phyloP scores from a whole-genome alignment of 2,888 invertebrate genomes.

The Drosophila subsilvestris region DNA sequence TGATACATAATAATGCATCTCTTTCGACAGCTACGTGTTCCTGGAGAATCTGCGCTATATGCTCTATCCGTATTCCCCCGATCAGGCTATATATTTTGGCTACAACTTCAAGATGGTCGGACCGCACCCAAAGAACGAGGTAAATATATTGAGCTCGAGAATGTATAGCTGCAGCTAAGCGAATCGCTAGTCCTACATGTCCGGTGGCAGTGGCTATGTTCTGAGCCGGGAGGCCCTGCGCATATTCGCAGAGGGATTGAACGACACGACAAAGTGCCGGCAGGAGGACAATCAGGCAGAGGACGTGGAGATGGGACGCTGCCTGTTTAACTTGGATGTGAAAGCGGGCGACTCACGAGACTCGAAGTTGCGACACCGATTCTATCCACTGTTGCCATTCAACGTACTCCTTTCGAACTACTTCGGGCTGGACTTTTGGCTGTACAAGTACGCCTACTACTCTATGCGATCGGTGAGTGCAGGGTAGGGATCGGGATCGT shows the following conservation, averaged over 20 bases:
- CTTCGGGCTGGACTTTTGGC: constrained; percentile 90
- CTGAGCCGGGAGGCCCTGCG: constrained; percentile 90
- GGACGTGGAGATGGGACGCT: constrained; percentile 85
- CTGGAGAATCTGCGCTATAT: constrained; percentile 96
- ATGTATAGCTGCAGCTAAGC: too few species aligned
- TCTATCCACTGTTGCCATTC: constrained; percentile 96
- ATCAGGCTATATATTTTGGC: constrained; percentile 92
- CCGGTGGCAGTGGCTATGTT: constrained; percentile 96
- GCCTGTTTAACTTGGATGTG: constrained; percentile 92
- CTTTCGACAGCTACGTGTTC: constrained; percentile 85
- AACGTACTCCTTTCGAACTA: constrained; percentile 95
- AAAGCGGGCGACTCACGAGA: constrained; percentile 95
- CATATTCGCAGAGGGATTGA: constrained; percentile 89
- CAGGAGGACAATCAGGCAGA: constrained; percentile 85
- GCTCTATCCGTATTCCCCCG: constrained; percentile 89
- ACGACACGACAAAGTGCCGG: constrained; percentile 85
- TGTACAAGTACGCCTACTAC: constrained; percentile 96
- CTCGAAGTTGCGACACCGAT: constrained; percentile 91
- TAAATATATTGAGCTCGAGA: constrained; percentile 76
- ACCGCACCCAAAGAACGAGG: constrained; percentile 45
- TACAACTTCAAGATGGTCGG: constrained; percentile 91
- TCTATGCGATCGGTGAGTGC: constrained; percentile 89
- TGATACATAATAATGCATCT: too few species aligned
- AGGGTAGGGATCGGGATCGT: too few species aligned
- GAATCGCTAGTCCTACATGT: constrained; percentile 90